A percentile compares a stretch with the other conserved stretches of the same genome.
These are phyloP conservation scores for Galerucella calmariensis DNA, from an alignment of 2,888 invertebrate species.

Conservation along the genomic window DNA sequence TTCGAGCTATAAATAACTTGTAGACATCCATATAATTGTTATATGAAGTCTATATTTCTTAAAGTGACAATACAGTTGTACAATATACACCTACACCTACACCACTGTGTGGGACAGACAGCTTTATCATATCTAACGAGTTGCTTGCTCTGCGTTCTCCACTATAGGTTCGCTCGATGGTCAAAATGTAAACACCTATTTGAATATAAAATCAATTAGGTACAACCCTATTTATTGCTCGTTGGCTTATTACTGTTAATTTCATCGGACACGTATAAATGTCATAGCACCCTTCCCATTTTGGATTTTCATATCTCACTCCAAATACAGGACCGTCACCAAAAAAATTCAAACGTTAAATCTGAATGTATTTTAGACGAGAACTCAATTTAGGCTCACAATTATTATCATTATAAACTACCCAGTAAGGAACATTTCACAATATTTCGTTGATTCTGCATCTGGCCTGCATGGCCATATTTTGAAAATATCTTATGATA, in stretches of 20 bases:
- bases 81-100: constrained; percentile 11
- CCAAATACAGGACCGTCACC: constrained; percentile 14
- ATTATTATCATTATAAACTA: no score
- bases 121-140: constrained; percentile 64
- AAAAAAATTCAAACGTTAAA: constrained; percentile 10
- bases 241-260: constrained; percentile 43
- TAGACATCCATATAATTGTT: background rate
- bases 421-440: no score
- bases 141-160: constrained; percentile 56
- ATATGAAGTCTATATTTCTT: background rate
- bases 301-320: constrained; percentile 30
- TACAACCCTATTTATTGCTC: constrained; percentile 46
- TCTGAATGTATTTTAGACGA: background rate
- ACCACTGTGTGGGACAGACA: constrained; percentile 20
- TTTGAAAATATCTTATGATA: no score
- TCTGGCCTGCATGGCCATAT: no score
- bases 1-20: background rate
- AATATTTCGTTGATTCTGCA: no score
- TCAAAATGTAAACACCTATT: constrained; percentile 61
- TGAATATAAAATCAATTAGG: constrained; percentile 58
- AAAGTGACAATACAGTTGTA: background rate
- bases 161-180: constrained; percentile 39
- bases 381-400: background rate
- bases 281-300: constrained; percentile 37
- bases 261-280: constrained; percentile 36